Percentiles rank a stretch among this genome's conserved stretches.
Evolutionary conservation across 2,113 vertebrate species (phyloP).

Genomic region (Mastomys coucha): DNA sequence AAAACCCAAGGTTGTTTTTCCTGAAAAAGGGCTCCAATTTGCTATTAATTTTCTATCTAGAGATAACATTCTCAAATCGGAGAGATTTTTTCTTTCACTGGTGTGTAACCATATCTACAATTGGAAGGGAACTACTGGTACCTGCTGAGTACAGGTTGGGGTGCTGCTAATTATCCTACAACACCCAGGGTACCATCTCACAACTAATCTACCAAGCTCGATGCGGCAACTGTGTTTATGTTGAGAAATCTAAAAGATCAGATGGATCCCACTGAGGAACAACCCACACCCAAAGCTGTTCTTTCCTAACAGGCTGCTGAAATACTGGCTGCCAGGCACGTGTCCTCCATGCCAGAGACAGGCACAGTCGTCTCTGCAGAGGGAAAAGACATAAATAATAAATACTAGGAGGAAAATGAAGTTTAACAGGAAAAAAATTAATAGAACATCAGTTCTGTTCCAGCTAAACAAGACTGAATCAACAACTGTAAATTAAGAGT

Average conservation of each 20-base stretch:
- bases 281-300: not conserved
- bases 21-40: not conserved
- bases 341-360: not conserved
- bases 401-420: not conserved
- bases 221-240: not conserved
- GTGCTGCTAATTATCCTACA: not conserved
- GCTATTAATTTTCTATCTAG: conserved; percentile 22
- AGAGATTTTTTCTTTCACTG: not conserved
- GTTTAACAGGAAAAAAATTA: conserved; percentile 43
- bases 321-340: not conserved
- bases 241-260: conserved; percentile 36
- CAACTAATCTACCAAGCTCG: not conserved
- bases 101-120: not conserved
- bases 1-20: not conserved
- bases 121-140: not conserved
- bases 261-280: not conserved
- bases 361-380: conserved; percentile 9
- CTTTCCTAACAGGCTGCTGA: conserved; percentile 5
- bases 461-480: not conserved
- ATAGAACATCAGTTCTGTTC: not conserved
- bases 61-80: conserved; percentile 24
- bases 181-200: not conserved
- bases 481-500: not conserved
- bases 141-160: not conserved
- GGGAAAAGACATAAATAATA: conserved; percentile 42